Base-by-base conservation (phyloP, 2,797 vertebrate genomes). In the Sciurus carolinensis region DNA sequence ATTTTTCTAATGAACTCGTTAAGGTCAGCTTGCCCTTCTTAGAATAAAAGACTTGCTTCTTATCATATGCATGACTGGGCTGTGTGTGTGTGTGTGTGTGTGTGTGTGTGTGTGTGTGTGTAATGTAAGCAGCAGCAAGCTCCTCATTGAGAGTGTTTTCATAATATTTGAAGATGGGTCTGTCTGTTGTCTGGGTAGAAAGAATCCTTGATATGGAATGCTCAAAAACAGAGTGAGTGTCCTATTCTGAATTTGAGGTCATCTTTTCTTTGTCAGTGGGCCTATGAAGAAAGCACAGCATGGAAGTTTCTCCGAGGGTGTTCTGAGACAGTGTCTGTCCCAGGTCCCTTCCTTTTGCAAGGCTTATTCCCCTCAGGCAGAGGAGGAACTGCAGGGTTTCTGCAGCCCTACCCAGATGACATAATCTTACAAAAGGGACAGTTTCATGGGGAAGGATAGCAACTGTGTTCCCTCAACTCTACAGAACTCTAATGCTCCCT, bases 11-110 rank as follows among this genome's bases (percentile, higher is more conserved):
- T 89, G 64, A 95, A 75, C 81, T 83, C 42, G 24, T 26, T 69
- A 86, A 94, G 69, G 66, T 75, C 69, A 95, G 44, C 59, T 66
- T 94, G 85, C 73, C 33, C 47, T 96, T 89, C 66, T 77, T 64
- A 54, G 64, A 81, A 52, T 54, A 36, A 84, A 91, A 87, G 30
- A 52, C 24, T 86, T 69, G 0, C 57, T 79, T 76, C 79, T 93
- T 73, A 42, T n/a, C 17, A 7, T 33, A n/a, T 66, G 36, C 28
- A 0, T 18, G 13, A 20, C 26, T 33, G 18, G 8, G 36, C 33
- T n/a, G 7, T 33, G 36, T 44, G 24, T 17, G 39, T 8, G 30
- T 72, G 64, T 22, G 18, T 59, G 36, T 75, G 30, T 72, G 64
- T 22, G 18, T 59, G 36, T 75, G 8, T 79, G 30, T 24, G 12